phyloP scores from a whole-genome alignment of 2,888 invertebrate species.

The Ditylenchus weischeri region DNA sequence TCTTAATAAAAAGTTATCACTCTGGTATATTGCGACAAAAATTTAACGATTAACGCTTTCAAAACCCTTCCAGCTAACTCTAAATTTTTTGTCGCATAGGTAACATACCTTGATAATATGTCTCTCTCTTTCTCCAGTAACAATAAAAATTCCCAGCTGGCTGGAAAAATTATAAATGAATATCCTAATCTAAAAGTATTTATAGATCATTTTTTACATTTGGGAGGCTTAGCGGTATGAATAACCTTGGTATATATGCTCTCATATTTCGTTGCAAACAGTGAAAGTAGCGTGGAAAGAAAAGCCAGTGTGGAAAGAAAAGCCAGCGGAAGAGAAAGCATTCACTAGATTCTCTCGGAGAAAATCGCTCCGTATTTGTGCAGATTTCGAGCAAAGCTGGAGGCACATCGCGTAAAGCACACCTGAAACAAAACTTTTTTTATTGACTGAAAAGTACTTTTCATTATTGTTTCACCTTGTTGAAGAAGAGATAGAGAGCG shows the following conservation, averaged over 20 bases:
- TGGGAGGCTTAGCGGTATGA: too few species aligned
- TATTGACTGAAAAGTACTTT: neutral
- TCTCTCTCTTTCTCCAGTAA: too few species aligned
- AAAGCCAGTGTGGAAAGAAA: slow-evolving; percentile 18
- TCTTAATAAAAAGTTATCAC: too few species aligned
- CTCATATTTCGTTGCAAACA: slow-evolving; percentile 20
- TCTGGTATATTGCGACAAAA: too few species aligned
- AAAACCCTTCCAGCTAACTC: too few species aligned
- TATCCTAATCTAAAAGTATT: too few species aligned
- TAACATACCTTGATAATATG: too few species aligned
- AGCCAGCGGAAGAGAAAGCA: slow-evolving; percentile 11
- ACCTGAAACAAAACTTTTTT: neutral
- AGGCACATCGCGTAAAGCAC: neutral
- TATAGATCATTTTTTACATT: too few species aligned
- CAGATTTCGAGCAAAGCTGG: slow-evolving; percentile 1
- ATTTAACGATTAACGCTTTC: too few species aligned
- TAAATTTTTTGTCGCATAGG: too few species aligned
- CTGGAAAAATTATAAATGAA: too few species aligned
- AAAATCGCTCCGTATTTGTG: neutral
- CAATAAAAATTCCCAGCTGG: too few species aligned
- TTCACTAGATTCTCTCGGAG: neutral
- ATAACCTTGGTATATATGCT: slow-evolving; percentile 20
- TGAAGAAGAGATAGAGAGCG: neutral
- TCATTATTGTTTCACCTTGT: neutral
- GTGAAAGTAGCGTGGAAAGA: slow-evolving; percentile 5